Conservation (phyloP, 2,888 invertebrate species). For the Pollenia labialis region DNA sequence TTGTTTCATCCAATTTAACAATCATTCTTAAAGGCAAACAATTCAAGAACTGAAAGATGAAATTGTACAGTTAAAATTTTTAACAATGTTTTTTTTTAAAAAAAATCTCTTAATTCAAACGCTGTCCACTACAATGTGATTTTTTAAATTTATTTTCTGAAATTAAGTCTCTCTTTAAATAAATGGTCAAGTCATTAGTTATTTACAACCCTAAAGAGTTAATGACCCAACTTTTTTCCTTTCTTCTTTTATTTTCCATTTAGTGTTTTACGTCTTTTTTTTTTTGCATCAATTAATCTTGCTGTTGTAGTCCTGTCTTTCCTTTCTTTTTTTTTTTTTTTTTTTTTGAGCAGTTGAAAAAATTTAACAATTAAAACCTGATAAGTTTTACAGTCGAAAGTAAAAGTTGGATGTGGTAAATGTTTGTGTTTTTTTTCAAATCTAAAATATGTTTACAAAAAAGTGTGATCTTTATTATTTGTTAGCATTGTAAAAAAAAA, state of each 20-base stretch:
- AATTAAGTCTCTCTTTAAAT: not conserved
- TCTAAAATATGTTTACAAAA: too few relatives aligned
- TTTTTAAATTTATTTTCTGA: not conserved
- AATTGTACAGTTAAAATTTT: too few relatives aligned
- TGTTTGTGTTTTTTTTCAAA: not conserved
- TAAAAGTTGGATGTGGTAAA: not conserved
- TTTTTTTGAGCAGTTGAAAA: not conserved
- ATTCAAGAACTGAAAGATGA: too few relatives aligned
- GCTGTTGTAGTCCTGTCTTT: not conserved
- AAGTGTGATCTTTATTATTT: too few relatives aligned
- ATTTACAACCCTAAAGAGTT: slow-evolving; percentile 18
- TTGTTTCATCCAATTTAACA: too few relatives aligned
- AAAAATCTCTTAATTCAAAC: not conserved
- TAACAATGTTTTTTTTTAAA: too few relatives aligned
- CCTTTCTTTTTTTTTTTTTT: not conserved
- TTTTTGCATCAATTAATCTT: slow-evolving; percentile 7
- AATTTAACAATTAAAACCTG: slow-evolving; percentile 20
- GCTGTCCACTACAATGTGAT: not conserved
- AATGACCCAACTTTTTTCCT: slow-evolving; percentile 29
- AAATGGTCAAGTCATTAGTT: slow-evolving; percentile 17
- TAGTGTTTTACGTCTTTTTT: slow-evolving; percentile 8
- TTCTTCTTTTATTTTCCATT: not conserved
- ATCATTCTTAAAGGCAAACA: too few relatives aligned
- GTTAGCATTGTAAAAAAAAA: too few relatives aligned
- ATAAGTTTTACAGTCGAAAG: not conserved